These are phyloP conservation scores for Scyliorhinus canicula DNA, from an alignment of 2,797 vertebrate species.

Conservation along the genomic window DNA sequence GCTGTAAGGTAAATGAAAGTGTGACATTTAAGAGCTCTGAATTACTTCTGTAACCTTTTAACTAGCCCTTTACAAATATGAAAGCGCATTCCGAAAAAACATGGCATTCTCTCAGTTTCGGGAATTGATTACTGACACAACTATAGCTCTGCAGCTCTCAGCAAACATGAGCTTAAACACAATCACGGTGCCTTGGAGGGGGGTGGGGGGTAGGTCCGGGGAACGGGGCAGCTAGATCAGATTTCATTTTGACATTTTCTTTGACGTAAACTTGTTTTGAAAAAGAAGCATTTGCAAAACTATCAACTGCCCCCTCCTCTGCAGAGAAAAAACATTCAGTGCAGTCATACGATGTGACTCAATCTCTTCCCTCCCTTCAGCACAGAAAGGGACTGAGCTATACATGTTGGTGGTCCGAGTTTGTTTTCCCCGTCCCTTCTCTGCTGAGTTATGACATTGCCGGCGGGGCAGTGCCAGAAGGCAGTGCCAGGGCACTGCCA, in stretches of 20 bases:
- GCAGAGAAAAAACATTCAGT: not conserved
- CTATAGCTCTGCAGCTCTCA: not conserved
- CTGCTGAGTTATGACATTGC: not conserved
- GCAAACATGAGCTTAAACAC: not conserved
- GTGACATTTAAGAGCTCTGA: conserved; percentile 22
- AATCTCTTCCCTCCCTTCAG: not conserved
- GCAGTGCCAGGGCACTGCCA: not conserved
- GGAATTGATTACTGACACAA: conserved; percentile 5
- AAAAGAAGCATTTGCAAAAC: not conserved
- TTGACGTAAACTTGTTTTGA: not conserved
- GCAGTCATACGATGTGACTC: not conserved
- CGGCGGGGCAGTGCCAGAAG: not conserved
- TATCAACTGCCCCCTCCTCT: not conserved
- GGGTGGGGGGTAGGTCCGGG: not conserved
- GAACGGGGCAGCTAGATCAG: not conserved
- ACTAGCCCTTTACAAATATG: conserved; percentile 24
- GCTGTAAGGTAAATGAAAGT: conserved; percentile 13
- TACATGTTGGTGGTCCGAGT: not conserved
- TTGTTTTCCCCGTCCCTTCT: no score
- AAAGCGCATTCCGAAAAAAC: not conserved
- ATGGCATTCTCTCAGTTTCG: not conserved
- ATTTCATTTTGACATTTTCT: conserved; percentile 28
- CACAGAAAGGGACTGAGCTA: not conserved
- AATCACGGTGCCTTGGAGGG: not conserved
- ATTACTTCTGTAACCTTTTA: conserved; percentile 31